Conservation (phyloP, 37 sponge, comb jelly and placozoan species). For the Halisarca cf. caerulea region DNA sequence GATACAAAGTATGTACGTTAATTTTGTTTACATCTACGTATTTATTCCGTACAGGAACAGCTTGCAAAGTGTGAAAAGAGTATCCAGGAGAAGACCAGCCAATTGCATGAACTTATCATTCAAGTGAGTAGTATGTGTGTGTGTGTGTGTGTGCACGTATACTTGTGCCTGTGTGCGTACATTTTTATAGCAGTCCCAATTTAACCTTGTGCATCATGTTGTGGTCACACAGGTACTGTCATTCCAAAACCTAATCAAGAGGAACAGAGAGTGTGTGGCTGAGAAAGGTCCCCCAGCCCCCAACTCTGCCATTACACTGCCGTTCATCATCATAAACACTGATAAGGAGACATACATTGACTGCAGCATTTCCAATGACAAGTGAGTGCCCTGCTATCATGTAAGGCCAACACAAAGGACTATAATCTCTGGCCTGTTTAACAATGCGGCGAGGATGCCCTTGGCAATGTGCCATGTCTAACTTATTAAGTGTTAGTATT, state of each 20-base stretch:
- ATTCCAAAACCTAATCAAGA: constrained; percentile 82
- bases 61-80: constrained; percentile 58
- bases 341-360: constrained; percentile 89
- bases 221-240: constrained; percentile 57
- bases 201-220: no score
- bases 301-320: constrained; percentile 84
- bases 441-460: no score
- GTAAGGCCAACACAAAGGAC: no score
- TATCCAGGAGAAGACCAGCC: constrained; percentile 61
- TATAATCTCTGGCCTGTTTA: no score
- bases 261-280: constrained; percentile 76
- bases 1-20: no score
- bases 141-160: not conserved
- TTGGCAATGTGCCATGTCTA: no score
- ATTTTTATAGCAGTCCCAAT: not conserved
- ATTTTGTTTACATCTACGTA: no score
- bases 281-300: constrained; percentile 64
- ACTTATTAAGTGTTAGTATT: no score
- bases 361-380: constrained; percentile 95
- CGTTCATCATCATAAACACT: constrained; percentile 86
- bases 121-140: constrained; percentile 53
- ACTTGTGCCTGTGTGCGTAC: not conserved
- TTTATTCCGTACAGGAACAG: constrained; percentile 82
- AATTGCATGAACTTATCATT: constrained; percentile 74
- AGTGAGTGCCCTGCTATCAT: no score